Conservation (phyloP, 2,888 invertebrate genomes). For the Leptinotarsa haldemani region DNA sequence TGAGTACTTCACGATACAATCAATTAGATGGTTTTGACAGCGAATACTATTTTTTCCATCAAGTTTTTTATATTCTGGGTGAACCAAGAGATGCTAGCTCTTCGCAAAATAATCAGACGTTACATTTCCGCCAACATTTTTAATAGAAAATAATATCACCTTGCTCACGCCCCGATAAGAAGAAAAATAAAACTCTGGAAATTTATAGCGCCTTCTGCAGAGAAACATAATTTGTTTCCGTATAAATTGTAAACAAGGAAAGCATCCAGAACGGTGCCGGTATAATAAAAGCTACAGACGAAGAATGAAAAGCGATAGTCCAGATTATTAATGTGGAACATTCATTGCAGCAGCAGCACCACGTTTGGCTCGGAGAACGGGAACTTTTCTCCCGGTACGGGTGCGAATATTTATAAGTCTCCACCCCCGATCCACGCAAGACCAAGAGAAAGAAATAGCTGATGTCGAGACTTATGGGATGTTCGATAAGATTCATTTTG, state of each 20-base stretch:
- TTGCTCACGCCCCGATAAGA: not conserved
- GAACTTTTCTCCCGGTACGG: slow-evolving; percentile 64
- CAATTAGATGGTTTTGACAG: too few species aligned
- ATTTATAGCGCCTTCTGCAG: slow-evolving; percentile 18
- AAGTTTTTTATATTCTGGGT: too few species aligned
- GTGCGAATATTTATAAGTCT: slow-evolving; percentile 66
- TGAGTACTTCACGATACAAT: too few species aligned
- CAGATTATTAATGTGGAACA: slow-evolving; percentile 60
- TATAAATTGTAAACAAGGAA: slow-evolving; percentile 23
- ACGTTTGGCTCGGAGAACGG: slow-evolving; percentile 65
- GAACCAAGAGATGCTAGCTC: too few species aligned
- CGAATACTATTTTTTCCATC: too few species aligned
- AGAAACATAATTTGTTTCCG: slow-evolving; percentile 28
- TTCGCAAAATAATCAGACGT: not conserved
- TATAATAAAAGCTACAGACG: slow-evolving; percentile 45
- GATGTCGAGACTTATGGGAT: slow-evolving; percentile 69
- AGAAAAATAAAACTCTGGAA: slow-evolving; percentile 12
- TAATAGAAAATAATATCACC: slow-evolving; percentile 4
- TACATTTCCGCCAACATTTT: not conserved
- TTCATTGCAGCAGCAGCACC: slow-evolving; percentile 59
- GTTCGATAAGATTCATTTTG: slow-evolving; percentile 69
- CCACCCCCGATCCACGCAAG: slow-evolving; percentile 64
- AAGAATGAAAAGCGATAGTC: slow-evolving; percentile 55
- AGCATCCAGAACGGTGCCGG: slow-evolving; percentile 20
- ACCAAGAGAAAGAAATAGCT: slow-evolving; percentile 66